Percentiles rank a stretch among this genome's conserved stretches.
Conservation (phyloP, 1,140 invertebrate species). For the Drosophila prosaltans region DNA sequence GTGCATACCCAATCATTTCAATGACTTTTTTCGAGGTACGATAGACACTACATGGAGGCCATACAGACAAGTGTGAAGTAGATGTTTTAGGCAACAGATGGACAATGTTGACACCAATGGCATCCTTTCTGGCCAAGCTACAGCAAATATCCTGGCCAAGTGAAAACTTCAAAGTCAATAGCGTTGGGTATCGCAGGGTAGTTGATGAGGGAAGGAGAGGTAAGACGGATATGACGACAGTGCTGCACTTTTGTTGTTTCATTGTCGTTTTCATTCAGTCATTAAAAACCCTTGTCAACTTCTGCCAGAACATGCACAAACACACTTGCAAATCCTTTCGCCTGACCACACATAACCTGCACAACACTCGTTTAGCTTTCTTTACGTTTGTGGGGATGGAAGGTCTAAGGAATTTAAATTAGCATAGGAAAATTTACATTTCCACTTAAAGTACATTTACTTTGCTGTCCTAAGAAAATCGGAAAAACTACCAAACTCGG, state of each 20-base stretch:
- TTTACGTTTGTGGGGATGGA: not conserved
- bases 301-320: constrained; percentile 48
- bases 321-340: constrained; percentile 31
- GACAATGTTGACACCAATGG: constrained; percentile 74
- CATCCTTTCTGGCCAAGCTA: constrained; percentile 49
- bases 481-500: not conserved
- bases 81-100: constrained; percentile 73
- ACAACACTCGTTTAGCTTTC: constrained; percentile 21
- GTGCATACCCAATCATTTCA: not conserved
- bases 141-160: constrained; percentile 28
- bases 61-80: constrained; percentile 79
- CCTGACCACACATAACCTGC: constrained; percentile 51
- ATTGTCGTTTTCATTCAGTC: constrained; percentile 79
- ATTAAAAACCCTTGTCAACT: constrained; percentile 81
- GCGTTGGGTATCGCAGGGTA: constrained; percentile 18
- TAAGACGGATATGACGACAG: not conserved
- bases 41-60: constrained; percentile 50
- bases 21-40: not conserved
- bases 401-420: constrained; percentile 42
- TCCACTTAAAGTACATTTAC: constrained; percentile 58
- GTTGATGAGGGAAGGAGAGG: not conserved
- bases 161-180: constrained; percentile 72
- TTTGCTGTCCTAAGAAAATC: constrained; percentile 1
- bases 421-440: constrained; percentile 66
- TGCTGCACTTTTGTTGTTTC: constrained; percentile 57